A percentile compares a stretch with the other conserved stretches of the same genome.
Conservation (phyloP, 1,140 invertebrate species). For the Drosophila lacteicornis region DNA sequence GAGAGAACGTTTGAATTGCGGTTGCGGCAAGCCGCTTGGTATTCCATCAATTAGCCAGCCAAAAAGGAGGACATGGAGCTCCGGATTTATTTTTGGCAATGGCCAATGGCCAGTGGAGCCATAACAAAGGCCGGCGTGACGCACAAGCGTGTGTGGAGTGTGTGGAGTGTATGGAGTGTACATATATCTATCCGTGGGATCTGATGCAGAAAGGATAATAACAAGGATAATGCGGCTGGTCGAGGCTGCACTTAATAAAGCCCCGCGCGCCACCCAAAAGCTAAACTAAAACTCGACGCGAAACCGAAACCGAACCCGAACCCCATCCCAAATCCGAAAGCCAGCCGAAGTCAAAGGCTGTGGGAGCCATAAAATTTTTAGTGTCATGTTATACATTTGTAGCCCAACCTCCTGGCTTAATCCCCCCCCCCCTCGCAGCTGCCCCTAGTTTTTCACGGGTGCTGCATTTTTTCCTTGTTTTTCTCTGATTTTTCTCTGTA, state of each 20-base stretch:
- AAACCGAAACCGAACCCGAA: neutral
- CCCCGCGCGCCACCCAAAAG: neutral
- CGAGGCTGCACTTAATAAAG: slow-evolving; percentile 40
- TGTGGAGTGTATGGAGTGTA: too few species aligned
- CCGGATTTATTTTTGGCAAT: slow-evolving; percentile 26
- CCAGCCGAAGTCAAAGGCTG: slow-evolving; percentile 44
- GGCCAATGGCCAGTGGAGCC: neutral
- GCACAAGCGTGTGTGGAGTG: slow-evolving; percentile 11
- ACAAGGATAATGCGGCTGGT: slow-evolving; percentile 19
- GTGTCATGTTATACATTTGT: slow-evolving; percentile 76
- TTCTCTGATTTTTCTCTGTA: neutral
- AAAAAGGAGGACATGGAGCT: slow-evolving; percentile 3
- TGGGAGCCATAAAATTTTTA: slow-evolving; percentile 61
- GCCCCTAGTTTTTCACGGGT: neutral
- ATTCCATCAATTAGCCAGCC: slow-evolving; percentile 46
- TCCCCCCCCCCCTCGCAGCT: too few species aligned
- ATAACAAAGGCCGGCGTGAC: slow-evolving; percentile 31
- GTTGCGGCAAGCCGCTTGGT: slow-evolving; percentile 2
- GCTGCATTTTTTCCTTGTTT: slow-evolving; percentile 13
- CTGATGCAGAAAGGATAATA: slow-evolving; percentile 9
- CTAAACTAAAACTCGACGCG: neutral
- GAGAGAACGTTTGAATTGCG: slow-evolving; percentile 11
- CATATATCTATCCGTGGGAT: slow-evolving; percentile 14
- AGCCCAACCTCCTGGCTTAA: slow-evolving; percentile 5
- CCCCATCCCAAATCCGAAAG: slow-evolving; percentile 10